Conservation (phyloP, 2,888 invertebrate species). For the Eupithecia centaureata region DNA sequence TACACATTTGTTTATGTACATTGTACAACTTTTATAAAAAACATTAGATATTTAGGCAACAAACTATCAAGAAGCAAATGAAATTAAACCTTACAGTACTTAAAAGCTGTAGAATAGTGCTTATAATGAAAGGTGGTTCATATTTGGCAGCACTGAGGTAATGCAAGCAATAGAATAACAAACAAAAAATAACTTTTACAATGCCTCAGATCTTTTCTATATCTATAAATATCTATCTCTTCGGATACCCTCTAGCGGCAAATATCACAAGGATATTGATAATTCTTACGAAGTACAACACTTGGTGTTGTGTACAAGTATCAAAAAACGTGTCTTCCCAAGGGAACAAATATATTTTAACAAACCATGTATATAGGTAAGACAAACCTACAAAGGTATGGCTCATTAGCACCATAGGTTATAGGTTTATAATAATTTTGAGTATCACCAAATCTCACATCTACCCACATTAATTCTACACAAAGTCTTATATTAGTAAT, state of each 20-base stretch:
- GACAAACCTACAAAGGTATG: background rate
- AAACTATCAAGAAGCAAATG: background rate
- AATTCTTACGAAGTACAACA: background rate
- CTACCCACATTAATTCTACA: background rate
- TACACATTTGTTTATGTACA: background rate
- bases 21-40: background rate
- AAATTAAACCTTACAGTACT: background rate
- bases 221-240: too few species aligned
- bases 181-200: too few species aligned
- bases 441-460: background rate
- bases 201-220: background rate
- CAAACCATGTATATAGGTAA: background rate
- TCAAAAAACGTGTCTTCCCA: background rate
- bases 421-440: background rate
- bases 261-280: background rate
- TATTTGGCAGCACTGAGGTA: conserved; percentile 1
- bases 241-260: background rate
- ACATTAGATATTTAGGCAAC: background rate
- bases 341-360: background rate
- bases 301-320: background rate
- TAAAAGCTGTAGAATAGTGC: background rate
- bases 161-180: background rate
- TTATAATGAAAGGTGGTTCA: conserved; percentile 1
- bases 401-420: background rate
- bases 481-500: too few species aligned